These are phyloP conservation scores for Platyscapa corneri DNA, from an alignment of 1,140 invertebrate genomes.

Conservation along the genomic window DNA sequence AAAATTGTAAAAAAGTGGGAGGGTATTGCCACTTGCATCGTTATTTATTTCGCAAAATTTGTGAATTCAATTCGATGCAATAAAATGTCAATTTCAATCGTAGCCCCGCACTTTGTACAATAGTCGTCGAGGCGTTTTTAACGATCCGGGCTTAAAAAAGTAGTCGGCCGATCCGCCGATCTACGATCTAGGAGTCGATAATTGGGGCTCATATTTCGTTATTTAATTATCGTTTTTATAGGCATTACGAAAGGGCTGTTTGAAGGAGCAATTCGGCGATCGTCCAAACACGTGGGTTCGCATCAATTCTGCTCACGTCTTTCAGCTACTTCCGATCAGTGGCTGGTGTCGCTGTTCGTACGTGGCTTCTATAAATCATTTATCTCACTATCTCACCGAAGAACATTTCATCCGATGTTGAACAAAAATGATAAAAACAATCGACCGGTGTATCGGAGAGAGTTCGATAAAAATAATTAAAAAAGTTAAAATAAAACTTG, in stretches of 20 bases:
- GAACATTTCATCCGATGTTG: too few species aligned
- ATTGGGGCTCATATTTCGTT: not conserved
- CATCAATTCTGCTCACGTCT: not conserved
- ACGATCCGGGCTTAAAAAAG: not conserved
- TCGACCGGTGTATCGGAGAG: too few species aligned
- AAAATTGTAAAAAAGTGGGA: too few species aligned
- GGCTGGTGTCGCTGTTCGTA: not conserved
- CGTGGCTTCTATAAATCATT: not conserved
- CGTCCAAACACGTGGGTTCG: not conserved
- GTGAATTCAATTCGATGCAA: not conserved
- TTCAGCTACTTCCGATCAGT: not conserved
- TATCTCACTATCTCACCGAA: not conserved
- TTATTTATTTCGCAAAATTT: not conserved
- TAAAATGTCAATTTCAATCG: not conserved
- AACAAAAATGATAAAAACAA: too few species aligned
- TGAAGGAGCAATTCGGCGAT: not conserved
- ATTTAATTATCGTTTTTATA: conserved; percentile 6
- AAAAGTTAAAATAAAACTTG: too few species aligned
- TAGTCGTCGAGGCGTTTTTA: not conserved
- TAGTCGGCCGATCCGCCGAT: not conserved
- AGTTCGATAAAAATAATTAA: too few species aligned
- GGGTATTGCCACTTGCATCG: too few species aligned
- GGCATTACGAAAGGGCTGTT: not conserved
- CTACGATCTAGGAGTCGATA: not conserved
- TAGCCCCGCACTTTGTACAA: too few species aligned